Percentiles rank a stretch among this genome's conserved stretches.
Evolutionary conservation across 2,113 vertebrate genomes (phyloP).

Genomic region (Clarias magur): DNA sequence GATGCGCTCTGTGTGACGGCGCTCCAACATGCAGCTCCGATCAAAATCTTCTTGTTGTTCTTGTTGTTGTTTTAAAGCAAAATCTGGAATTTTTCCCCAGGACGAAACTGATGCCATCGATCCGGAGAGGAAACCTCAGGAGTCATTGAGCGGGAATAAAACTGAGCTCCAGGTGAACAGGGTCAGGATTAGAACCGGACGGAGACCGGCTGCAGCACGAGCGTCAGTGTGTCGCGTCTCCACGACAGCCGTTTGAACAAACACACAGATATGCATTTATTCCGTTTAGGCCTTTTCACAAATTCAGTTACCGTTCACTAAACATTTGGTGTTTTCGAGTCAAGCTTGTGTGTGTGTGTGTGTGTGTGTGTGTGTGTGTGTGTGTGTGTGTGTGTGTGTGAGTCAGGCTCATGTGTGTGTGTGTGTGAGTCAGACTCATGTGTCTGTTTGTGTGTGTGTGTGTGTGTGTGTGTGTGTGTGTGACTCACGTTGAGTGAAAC

Average conservation of each 20-base stretch:
- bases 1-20: not conserved
- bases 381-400: not conserved
- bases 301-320: not conserved
- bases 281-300: not conserved
- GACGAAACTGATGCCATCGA: not conserved
- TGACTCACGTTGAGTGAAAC: slow-evolving; percentile 75
- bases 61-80: not conserved
- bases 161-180: not conserved
- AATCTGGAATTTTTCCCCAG: not conserved
- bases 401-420: not conserved
- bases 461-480: not conserved
- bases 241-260: not conserved
- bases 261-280: not conserved
- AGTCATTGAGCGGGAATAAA: not conserved
- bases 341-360: not conserved
- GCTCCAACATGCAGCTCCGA: not conserved
- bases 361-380: not conserved
- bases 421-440: not conserved
- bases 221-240: not conserved
- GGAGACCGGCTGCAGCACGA: not conserved
- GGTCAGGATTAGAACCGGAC: not conserved
- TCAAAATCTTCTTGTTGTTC: not conserved
- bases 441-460: too few relatives aligned
- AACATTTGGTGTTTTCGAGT: slow-evolving; percentile 4
- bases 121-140: not conserved